Base-by-base conservation (phyloP, 2,797 vertebrate genomes). In the Myotis daubentonii region DNA sequence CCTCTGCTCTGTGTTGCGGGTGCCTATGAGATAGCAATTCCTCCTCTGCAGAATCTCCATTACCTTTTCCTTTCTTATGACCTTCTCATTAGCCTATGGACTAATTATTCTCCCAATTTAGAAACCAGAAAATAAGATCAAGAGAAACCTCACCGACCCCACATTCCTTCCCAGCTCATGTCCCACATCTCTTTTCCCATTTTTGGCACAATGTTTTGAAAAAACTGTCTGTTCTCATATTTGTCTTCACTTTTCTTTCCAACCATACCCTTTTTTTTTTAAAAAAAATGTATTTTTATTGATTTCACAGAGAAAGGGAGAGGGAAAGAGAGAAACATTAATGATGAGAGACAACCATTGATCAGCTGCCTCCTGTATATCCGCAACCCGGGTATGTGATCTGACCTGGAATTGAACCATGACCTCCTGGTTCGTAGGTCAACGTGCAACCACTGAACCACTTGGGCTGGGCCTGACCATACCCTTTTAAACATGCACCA, bases 51-150 rank as follows among this genome's bases (percentile, higher is more conserved):
- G n/a, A 87, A 30, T 87, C 38, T 44, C 33, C 33, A 4, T 4
- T 6, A 49, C 49, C 36, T 78, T 72, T 86, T 86, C 60, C 47
- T 91, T 85, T 75, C 83, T 79, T 79, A 62, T 1, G 44, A 71
- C 6, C 23, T 74, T 38, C 47, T 94, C 22, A 12, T 90, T 53
- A 82, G 55, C n/a, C 38, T 65, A 41, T 36, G 41, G 70, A 41
- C 16, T 74, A 10, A 79, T 30, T 22, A 30, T 79, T 95, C 76
- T 85, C 55, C 36, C 55, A 84, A 53, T 19, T 91, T 93, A 51
- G 10, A 70, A 79, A 70, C 72, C 33, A 83, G 74, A 96, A 93
- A 75, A n/a, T 60, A 72, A 91, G 80, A 44, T 55, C 5, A 51
- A 72, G 71, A 92, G 49, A 85, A 83, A 72, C 6, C 5, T 68